Evolutionary conservation across 2,797 vertebrate species (phyloP), one percentile per base, ranked within the genome.

Genomic region (Rhynchotus rufescens): DNA sequence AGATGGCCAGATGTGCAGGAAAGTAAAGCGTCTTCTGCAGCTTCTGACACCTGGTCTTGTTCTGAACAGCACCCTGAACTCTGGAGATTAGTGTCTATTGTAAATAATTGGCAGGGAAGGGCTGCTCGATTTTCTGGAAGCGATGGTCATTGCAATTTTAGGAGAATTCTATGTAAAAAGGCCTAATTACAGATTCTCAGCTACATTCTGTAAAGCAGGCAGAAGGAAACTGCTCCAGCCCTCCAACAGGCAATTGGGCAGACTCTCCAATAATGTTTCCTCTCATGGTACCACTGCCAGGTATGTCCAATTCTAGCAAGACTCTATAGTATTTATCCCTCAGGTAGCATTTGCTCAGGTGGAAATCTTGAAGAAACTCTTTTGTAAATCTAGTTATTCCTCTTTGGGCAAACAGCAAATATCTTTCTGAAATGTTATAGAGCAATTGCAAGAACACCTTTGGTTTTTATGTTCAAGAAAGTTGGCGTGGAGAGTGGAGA

Each of bases 141-240:
- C 2, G 15, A 21, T 1, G 3, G 8, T 9, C 17, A 2, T 7
- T 34, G 56, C 45, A 36, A 64, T 60, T n/a, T 51, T 6, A 32
- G 47, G 21, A 40, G 47, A 54, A 69, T 51, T 32, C 45, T 38
- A 30, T 5, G 81, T 34, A 21, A 2, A 38, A 26, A 59, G 22
- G 47, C 6, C 13, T 3, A 25, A 20, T 0, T 0, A 0, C 4
- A 30, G 80, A 14, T 47, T 65, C 42, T 44, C 47, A 32, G 54
- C 28, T 2, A 6, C 1, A 20, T 25, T 71, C 42, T 74, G 16
- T n/a, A 65, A 15, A 54, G 21, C 12, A 67, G 26, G 17, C 32
- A 17, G 56, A 12, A 80, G 6, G 40, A 19, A 80, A n/a, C 20
- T 40, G 16, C 16, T 26, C 52, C 30, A 57, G 13, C 6, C 40